Base-by-base conservation (phyloP, 1,140 invertebrate species). In the Polypedilum pembai region DNA sequence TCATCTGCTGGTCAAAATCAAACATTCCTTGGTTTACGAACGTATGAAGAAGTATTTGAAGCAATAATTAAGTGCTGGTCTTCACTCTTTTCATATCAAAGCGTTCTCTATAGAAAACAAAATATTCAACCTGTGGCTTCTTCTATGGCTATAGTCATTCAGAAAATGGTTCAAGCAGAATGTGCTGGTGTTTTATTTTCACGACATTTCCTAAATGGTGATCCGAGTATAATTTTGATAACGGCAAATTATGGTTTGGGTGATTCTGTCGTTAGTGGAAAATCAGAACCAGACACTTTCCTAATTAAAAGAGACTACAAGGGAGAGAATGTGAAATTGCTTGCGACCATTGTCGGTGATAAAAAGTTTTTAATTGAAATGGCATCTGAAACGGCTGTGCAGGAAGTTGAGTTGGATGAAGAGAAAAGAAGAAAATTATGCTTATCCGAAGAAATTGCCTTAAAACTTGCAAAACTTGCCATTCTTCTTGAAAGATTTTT, bases 1-100 rank as follows among this genome's bases (percentile, higher is more conserved):
- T 94, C 92, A 0, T 88, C 90, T 4, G 93, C 93, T n/a, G 93
- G 93, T 20, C 93, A 95, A 84, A 92, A 94, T 82, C 87, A 88
- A 65, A 94, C 91, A 0, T 86, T 89, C 76, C 82, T 95, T 0
- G 91, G 91, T 4, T 85, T 91, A 41, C 80, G 80, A 24, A 82
- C 79, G 8, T 78, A 83, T 40, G 81, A 83, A 5, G 82, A 88
- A 77, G 81, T 94, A 1, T 66, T 88, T 1, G 76, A 82, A 40
- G 87, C 86, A 0, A 81, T 94, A 3, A 82, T 86, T 40, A 84
- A 86, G 65, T 95, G 93, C 79, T 95, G 93, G 93, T 89, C 88
- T 0, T 94, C 92, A 1, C 86, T 92, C 41, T 94, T 88, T 78
- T 85, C 90, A 0, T 88, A 86, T 76, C 89, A 90, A 76, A 92